phyloP scores from a whole-genome alignment of 2,888 invertebrate genomes.

The Sesamia inferens region DNA sequence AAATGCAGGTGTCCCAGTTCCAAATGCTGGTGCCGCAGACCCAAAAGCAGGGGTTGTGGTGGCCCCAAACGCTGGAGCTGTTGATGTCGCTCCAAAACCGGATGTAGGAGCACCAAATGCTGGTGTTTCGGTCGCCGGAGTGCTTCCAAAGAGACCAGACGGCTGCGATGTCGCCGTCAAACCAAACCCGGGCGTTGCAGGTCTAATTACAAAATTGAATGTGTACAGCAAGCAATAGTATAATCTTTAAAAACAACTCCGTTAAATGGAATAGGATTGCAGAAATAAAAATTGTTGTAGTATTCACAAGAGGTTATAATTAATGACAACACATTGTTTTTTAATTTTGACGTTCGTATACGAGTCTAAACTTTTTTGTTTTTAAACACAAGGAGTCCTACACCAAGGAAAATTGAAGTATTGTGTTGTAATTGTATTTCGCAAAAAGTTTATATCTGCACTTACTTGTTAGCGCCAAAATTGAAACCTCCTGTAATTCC shows the following conservation, averaged over 20 bases:
- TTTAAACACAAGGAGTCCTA: background rate
- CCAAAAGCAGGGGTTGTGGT: slow-evolving; percentile 61
- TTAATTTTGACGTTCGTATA: slow-evolving; percentile 17
- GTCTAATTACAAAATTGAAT: slow-evolving; percentile 67
- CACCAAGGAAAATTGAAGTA: slow-evolving; percentile 32
- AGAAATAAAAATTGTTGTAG: background rate
- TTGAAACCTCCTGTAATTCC: slow-evolving; percentile 82
- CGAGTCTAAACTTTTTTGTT: background rate
- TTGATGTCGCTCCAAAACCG: slow-evolving; percentile 67
- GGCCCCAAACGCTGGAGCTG: slow-evolving; percentile 66
- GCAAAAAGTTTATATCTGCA: slow-evolving; percentile 37
- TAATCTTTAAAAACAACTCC: background rate
- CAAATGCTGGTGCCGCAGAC: slow-evolving; percentile 65
- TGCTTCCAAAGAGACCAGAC: slow-evolving; percentile 78
- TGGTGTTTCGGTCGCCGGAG: slow-evolving; percentile 72
- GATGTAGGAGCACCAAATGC: slow-evolving; percentile 70
- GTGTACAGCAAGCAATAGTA: background rate
- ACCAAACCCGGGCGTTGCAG: slow-evolving; percentile 81
- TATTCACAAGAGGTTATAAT: slow-evolving; percentile 29
- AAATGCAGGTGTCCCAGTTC: slow-evolving; percentile 68
- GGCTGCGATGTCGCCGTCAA: slow-evolving; percentile 76
- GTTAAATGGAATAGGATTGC: background rate
- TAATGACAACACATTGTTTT: slow-evolving; percentile 12
- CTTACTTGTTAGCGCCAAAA: slow-evolving; percentile 87
- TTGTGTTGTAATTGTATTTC: background rate